These are phyloP conservation scores for Temnothorax longispinosus DNA, from an alignment of 1,140 invertebrate genomes.

Conservation along the genomic window DNA sequence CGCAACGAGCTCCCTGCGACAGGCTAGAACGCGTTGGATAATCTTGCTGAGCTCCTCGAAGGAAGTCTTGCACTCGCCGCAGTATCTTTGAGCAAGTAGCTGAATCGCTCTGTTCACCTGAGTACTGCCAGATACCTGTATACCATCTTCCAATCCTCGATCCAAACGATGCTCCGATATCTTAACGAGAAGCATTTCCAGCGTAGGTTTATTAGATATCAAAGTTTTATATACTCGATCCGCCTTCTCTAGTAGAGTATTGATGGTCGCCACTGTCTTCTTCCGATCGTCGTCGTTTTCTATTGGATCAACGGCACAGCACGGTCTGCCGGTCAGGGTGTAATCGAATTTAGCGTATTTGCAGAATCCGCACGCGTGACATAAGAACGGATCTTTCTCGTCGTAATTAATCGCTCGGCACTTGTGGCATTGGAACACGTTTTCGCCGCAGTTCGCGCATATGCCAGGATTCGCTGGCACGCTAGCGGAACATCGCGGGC, in stretches of 20 bases:
- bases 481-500: constrained; percentile 97
- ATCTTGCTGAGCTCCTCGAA: constrained; percentile 99
- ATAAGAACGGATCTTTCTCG: constrained; percentile 99
- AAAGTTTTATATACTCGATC: constrained; percentile 97
- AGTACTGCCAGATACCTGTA: constrained; percentile 85
- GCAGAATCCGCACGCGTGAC: constrained; percentile 99
- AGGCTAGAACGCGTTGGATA: constrained; percentile 96
- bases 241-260: constrained; percentile 96
- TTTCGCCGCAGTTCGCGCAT: constrained; percentile 99
- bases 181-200: constrained; percentile 93
- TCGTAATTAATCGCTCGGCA: constrained; percentile 99
- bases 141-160: constrained; percentile 87
- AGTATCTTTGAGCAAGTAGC: constrained; percentile 96
- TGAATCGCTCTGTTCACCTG: constrained; percentile 95
- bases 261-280: constrained; percentile 96
- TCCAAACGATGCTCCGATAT: constrained; percentile 92
- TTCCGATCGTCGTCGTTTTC: constrained; percentile 98
- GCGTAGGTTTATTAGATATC: constrained; percentile 94
- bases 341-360: constrained; percentile 99
- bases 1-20: constrained; percentile 95
- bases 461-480: constrained; percentile 99
- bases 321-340: constrained; percentile 94
- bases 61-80: constrained; percentile 96
- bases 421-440: constrained; percentile 99
- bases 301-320: constrained; percentile 98